phyloP scores from a whole-genome alignment of 2,113 vertebrate genomes.

The Bucco capensis region DNA sequence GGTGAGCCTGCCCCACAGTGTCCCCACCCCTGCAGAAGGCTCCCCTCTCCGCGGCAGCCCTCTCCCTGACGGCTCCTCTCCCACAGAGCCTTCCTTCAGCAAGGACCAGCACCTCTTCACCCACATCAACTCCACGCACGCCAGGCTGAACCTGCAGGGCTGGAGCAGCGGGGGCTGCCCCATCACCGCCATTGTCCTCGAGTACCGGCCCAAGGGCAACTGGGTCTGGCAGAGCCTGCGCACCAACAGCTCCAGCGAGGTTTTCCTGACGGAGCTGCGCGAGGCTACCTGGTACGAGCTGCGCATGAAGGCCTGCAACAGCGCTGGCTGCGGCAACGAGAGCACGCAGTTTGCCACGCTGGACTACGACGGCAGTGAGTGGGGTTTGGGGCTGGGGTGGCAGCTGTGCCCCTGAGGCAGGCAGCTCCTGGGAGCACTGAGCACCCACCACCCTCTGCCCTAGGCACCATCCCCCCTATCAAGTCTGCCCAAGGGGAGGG shows the following conservation, averaged over 20 bases:
- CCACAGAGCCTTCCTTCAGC: constrained; percentile 93
- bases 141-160: constrained; percentile 93
- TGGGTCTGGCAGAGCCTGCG: constrained; percentile 93
- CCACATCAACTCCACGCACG: constrained; percentile 95
- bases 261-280: constrained; percentile 91
- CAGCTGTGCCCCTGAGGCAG: neutral
- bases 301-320: constrained; percentile 98
- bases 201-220: constrained; percentile 93
- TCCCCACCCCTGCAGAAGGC: rapidly evolving
- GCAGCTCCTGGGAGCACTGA: rapidly evolving
- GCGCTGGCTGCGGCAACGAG: constrained; percentile 96
- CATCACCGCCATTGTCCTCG: constrained; percentile 87
- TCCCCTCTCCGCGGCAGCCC: rapidly evolving
- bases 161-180: constrained; percentile 97
- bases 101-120: constrained; percentile 97
- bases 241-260: constrained; percentile 87
- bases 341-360: constrained; percentile 92
- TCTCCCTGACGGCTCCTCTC: neutral
- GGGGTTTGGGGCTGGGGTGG: rapidly evolving
- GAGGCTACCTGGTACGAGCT: constrained; percentile 99
- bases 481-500: constrained; percentile 93
- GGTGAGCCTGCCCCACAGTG: constrained; percentile 43
- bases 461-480: constrained; percentile 95
- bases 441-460: rapidly evolving
- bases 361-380: constrained; percentile 97